Base-by-base conservation (phyloP, 2,888 invertebrate genomes). In the Xestia sexstrigata region DNA sequence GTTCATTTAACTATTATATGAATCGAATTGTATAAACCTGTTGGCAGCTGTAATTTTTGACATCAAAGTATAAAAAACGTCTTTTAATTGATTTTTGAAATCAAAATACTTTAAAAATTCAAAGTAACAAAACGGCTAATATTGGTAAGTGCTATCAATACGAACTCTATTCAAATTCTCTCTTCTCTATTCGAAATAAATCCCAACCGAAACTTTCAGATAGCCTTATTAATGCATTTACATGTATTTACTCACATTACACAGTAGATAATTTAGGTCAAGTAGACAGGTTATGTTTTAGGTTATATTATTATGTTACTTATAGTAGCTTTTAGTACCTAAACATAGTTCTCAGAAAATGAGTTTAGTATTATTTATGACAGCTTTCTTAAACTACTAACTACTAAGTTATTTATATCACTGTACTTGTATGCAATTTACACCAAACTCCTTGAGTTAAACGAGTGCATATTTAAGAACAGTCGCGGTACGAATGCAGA, bases 391-490 rank as follows among this genome's bases (percentile, higher is more conserved):
- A 85, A 83, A 81, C 30, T 70, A 70, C 70, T 76, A 83, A 81
- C 30, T 70, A 70, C 70, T 76, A 63, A 49, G 47, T 26, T 62
- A 62, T 70, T 60, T 52, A 69, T 49, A 42, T 15, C 26, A 23
- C 23, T 20, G 26, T 30, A n/a, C 23, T n/a, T 58, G n/a, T 4
- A 15, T 5, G 30, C 42, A 42, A 74, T 74, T 30, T 74, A 42
- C 39, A 55, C 45, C 47, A 45, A 63, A 74, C 42, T 23, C 63
- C 42, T 76, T 26, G 9, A 74, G 72, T 65, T 60, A 63, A 74
- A 71, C 69, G 60, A 74, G 77, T 85, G 82, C 68, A 85, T 85
- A 69, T 81, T 68, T 76, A 69, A 81, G 65, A 77, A 66, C 23
- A 2, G 45, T 39, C 2, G 70, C 26, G 20, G 68, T 47, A 45